These are phyloP conservation scores for Theretra japonica DNA, from an alignment of 2,888 invertebrate species.

Conservation along the genomic window DNA sequence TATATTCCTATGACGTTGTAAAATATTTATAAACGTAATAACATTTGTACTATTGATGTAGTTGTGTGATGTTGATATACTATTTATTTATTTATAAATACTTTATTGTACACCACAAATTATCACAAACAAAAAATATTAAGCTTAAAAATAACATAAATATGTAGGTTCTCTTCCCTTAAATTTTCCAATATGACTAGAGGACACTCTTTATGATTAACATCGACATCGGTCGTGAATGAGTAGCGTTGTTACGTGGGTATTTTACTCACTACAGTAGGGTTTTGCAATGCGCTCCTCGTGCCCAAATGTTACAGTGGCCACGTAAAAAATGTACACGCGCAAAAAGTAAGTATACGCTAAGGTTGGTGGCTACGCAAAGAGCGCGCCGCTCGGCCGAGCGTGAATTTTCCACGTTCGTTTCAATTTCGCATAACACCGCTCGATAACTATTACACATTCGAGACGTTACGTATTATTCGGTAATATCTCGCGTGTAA, in stretches of 20 bases:
- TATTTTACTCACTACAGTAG: neutral
- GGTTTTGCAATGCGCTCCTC: neutral
- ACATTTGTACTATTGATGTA: no score
- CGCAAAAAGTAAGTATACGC: constrained; percentile 36
- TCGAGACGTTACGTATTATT: constrained; percentile 80
- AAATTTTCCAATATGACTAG: neutral
- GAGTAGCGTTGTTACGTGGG: neutral
- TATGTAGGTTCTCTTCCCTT: neutral
- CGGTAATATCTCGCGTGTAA: constrained; percentile 74
- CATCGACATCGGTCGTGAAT: neutral
- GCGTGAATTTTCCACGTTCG: constrained; percentile 83
- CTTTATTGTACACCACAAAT: no score
- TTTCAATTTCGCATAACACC: constrained; percentile 78
- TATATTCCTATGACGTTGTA: neutral
- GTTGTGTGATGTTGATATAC: neutral
- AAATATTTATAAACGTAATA: no score
- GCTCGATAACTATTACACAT: constrained; percentile 78
- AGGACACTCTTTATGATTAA: neutral
- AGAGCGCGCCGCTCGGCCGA: constrained; percentile 69
- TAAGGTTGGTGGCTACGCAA: constrained; percentile 38
- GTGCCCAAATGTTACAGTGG: constrained; percentile 1
- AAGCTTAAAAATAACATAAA: no score
- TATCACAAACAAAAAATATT: no score
- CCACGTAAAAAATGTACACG: constrained; percentile 10
- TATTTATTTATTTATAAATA: no score